phyloP scores from a whole-genome alignment of 2,113 vertebrate genomes.

The Hypocryptadius cinnamomeus region DNA sequence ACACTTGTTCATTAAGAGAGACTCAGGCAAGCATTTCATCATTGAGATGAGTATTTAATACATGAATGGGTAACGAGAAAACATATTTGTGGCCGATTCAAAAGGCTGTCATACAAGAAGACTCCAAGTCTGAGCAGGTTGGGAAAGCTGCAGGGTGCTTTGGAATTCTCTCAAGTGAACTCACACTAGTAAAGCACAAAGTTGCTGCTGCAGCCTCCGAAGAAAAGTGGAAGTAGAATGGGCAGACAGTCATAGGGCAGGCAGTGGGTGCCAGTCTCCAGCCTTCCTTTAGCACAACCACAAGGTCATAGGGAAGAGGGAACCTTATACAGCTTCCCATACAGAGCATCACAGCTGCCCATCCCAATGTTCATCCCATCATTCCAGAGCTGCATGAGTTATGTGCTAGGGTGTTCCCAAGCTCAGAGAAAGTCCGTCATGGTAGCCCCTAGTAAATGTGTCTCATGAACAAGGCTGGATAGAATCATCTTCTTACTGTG shows the following conservation, averaged over 20 bases:
- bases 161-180: constrained; percentile 23
- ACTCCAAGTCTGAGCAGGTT: constrained; percentile 39
- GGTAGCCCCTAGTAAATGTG: background rate
- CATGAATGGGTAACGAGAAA: constrained; percentile 17
- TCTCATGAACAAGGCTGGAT: background rate
- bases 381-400: background rate
- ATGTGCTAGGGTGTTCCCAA: background rate
- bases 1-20: constrained; percentile 21
- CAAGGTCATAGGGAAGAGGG: background rate
- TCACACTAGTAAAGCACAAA: background rate
- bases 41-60: constrained; percentile 42
- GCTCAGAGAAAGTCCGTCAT: accelerated
- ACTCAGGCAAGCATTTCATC: background rate
- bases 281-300: background rate
- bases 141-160: constrained; percentile 1
- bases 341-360: background rate
- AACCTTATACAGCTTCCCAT: background rate
- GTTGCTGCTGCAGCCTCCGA: background rate
- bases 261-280: accelerated
- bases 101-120: constrained; percentile 51
- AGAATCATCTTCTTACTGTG: background rate
- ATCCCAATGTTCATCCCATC: background rate
- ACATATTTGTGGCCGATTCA: constrained; percentile 45
- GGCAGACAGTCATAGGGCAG: background rate
- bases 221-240: background rate